Base-by-base conservation (phyloP, 1,140 invertebrate species). In the Cyclargus thomasi region DNA sequence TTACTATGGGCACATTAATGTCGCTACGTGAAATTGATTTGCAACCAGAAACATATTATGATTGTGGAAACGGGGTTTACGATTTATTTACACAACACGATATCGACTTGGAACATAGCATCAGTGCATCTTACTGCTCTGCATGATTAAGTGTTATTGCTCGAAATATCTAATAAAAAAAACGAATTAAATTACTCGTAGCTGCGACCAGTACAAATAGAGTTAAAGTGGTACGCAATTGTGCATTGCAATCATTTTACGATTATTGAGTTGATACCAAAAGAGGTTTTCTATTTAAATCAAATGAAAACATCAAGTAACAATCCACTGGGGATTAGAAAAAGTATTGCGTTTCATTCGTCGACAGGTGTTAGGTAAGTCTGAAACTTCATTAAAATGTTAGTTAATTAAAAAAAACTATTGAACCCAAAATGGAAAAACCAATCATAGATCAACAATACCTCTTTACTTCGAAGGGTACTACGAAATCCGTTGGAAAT, bases 41-140 rank as follows among this genome's bases (percentile, higher is more conserved):
- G 86, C 88, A 82, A 75, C 79, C 85, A 86, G 86, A 86, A 90
- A 90, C 84, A 87, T 90, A 90, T 90, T 88, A 89, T 86, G 86
- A 88, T 90, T 90, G 85, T 88, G 88, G 88, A 90, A 90, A 90
- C 77, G 80, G 83, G 88, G 88, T 90, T 90, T 90, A 90, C 88
- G 86, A 83, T 88, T 88, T 90, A 90, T 90, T 90, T 88, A 84
- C 84, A 85, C 86, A 86, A 82, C 78, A 84, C 83, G 72, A 85
- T 85, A 86, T 84, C 81, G 79, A 82, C 76, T 85, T 79, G 57
- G 77, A 83, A 81, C 80, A 85, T 81, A 84, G 81, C 85, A 81
- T 88, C 85, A 83, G 72, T 79, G 74, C 76, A 77, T 71, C 73
- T 66, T 72, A 65, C 8, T 29, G 53, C 68, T 74, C 70, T 70